These are phyloP conservation scores for Macroteleia sp. DNA, from an alignment of 2,888 invertebrate species.

Conservation along the genomic window DNA sequence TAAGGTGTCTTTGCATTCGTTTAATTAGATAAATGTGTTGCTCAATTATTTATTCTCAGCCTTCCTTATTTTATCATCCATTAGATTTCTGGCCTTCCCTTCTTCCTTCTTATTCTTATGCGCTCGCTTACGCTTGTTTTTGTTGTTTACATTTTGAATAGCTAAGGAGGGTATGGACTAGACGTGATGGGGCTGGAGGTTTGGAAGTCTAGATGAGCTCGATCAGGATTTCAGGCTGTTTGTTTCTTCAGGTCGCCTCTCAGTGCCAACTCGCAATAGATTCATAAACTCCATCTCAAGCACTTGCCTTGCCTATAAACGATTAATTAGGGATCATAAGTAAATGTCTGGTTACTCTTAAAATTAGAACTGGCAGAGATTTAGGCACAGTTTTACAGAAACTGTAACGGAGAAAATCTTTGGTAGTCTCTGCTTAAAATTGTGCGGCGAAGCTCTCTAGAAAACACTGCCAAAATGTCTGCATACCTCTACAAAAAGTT, in stretches of 20 bases:
- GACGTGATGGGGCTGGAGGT: conserved; percentile 83
- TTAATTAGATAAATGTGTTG: conserved; percentile 37
- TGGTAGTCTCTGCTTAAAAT: too few relatives aligned
- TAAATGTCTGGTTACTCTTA: too few relatives aligned
- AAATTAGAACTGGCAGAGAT: too few relatives aligned
- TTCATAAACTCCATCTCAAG: conserved; percentile 96
- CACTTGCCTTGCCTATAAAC: conserved; percentile 95
- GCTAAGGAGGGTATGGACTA: conserved; percentile 81
- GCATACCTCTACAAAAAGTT: too few relatives aligned
- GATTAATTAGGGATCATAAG: too few relatives aligned
- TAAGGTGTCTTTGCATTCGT: conserved; percentile 38
- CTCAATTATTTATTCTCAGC: too few relatives aligned
- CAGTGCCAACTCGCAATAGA: conserved; percentile 93
- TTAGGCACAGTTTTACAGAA: too few relatives aligned
- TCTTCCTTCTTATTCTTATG: conserved; percentile 12
- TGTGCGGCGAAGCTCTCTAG: too few relatives aligned
- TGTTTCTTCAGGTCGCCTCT: conserved; percentile 87
- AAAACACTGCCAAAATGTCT: too few relatives aligned
- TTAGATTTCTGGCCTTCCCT: too few relatives aligned
- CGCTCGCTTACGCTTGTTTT: conserved; percentile 34
- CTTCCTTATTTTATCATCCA: too few relatives aligned
- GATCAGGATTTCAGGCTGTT: conserved; percentile 85
- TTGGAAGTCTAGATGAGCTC: conserved; percentile 77
- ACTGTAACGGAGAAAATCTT: too few relatives aligned
- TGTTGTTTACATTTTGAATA: conserved; percentile 66